A percentile compares a stretch with the other conserved stretches of the same genome.
phyloP scores from a whole-genome alignment of 1,140 invertebrate species.

The Batillaria attramentaria region DNA sequence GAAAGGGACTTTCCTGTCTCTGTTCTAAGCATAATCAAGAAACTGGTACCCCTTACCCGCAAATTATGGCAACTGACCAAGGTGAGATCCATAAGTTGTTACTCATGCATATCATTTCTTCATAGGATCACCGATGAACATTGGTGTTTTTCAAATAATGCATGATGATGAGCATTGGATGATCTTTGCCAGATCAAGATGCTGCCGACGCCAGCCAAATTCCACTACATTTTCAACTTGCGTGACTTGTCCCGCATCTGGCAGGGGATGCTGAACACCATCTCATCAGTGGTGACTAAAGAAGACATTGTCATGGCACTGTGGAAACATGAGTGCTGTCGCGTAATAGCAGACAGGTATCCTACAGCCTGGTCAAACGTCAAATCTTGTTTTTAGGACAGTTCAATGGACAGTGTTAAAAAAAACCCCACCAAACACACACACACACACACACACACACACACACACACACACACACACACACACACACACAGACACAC shows the following conservation, averaged over 20 bases:
- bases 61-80: slow-evolving; percentile 90
- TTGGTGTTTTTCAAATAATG: too few relatives aligned
- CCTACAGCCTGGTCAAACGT: too few relatives aligned
- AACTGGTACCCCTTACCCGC: slow-evolving; percentile 89
- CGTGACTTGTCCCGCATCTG: slow-evolving; percentile 94
- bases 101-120: too few relatives aligned
- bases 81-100: too few relatives aligned
- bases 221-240: slow-evolving; percentile 96
- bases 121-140: too few relatives aligned
- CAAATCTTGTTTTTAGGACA: too few relatives aligned
- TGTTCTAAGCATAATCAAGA: slow-evolving; percentile 84
- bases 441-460: too few relatives aligned
- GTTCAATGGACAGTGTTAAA: too few relatives aligned
- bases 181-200: slow-evolving; percentile 79
- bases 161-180: too few relatives aligned
- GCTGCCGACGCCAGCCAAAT: slow-evolving; percentile 92
- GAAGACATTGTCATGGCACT: slow-evolving; percentile 65
- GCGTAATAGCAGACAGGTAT: slow-evolving; percentile 89
- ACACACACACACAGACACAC: too few relatives aligned
- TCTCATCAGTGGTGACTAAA: slow-evolving; percentile 79
- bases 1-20: slow-evolving; percentile 80
- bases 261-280: slow-evolving; percentile 87
- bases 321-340: slow-evolving; percentile 90
- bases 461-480: too few relatives aligned
- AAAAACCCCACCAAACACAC: too few relatives aligned